These are phyloP conservation scores for Desoria tigrina DNA, from an alignment of 2,888 invertebrate species.

Conservation along the genomic window DNA sequence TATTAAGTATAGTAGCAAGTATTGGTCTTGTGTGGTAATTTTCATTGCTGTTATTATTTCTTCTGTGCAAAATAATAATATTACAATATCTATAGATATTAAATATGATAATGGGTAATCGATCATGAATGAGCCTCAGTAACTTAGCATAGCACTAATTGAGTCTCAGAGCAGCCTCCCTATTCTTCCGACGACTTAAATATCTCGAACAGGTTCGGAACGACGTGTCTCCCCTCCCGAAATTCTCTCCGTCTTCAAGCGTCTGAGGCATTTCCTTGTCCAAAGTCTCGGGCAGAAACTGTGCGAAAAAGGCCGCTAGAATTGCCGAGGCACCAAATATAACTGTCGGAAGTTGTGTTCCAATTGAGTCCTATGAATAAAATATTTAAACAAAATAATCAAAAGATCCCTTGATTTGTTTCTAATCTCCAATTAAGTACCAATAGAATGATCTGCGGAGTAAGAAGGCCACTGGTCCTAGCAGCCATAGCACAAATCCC, in stretches of 20 bases:
- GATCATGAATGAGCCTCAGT: no score
- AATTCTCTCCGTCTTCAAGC: conserved; percentile 77
- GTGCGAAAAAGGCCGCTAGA: conserved; percentile 71
- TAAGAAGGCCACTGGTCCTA: conserved; percentile 58
- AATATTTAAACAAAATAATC: not conserved
- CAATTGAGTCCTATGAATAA: conserved; percentile 66
- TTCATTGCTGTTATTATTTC: no score
- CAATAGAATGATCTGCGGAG: conserved; percentile 43
- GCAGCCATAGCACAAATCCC: conserved; percentile 85
- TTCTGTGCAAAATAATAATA: no score
- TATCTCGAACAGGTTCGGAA: conserved; percentile 31
- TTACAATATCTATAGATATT: no score
- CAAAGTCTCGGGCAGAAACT: conserved; percentile 78
- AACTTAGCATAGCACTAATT: not conserved
- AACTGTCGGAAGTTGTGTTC: conserved; percentile 74
- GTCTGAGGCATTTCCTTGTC: conserved; percentile 82
- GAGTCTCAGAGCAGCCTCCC: not conserved
- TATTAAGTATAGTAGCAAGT: no score
- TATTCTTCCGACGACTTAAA: conserved; percentile 18
- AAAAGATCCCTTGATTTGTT: not conserved
- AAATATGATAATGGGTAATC: no score
- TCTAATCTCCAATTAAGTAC: conserved; percentile 8
- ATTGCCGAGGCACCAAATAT: conserved; percentile 74
- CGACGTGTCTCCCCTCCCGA: conserved; percentile 74
- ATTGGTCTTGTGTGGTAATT: no score